A percentile compares a stretch with the other conserved stretches of the same genome.
Evolutionary conservation across 2,888 invertebrate species (phyloP).

Genomic region (Argyra leucocephala): DNA sequence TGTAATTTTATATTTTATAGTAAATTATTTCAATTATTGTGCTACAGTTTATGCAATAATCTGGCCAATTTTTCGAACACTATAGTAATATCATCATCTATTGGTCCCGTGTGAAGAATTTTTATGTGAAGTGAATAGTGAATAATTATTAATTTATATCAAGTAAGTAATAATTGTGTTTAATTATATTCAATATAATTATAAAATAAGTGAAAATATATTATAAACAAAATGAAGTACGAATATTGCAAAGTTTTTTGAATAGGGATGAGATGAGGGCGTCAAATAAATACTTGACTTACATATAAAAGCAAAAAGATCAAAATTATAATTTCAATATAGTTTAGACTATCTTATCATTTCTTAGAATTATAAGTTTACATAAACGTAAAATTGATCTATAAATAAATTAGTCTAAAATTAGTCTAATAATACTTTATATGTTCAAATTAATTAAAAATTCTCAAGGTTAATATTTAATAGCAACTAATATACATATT

Average conservation of each 20-base stretch:
- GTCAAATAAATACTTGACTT: not conserved
- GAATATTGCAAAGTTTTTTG: not conserved
- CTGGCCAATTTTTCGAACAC: conserved; percentile 6
- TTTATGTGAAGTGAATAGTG: not conserved
- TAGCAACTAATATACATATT: not conserved
- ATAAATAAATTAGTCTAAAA: not conserved
- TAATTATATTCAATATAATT: not conserved
- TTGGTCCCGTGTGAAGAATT: not conserved
- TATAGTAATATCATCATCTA: conserved; percentile 1
- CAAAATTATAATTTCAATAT: not conserved
- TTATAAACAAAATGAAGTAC: not conserved
- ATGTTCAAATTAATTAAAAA: not conserved
- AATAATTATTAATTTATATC: not conserved
- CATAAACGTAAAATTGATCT: not conserved
- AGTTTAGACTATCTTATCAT: not conserved
- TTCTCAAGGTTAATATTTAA: conserved; percentile 3
- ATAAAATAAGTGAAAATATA: not conserved
- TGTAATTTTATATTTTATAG: not conserved
- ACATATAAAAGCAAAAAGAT: not conserved
- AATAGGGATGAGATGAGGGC: not conserved
- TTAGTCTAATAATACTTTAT: not conserved
- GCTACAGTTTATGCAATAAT: not conserved
- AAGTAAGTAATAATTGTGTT: not conserved
- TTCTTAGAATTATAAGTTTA: not conserved
- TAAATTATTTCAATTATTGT: not conserved